Conservation (phyloP, 2,888 invertebrate genomes). For the Cyclophora punctaria region DNA sequence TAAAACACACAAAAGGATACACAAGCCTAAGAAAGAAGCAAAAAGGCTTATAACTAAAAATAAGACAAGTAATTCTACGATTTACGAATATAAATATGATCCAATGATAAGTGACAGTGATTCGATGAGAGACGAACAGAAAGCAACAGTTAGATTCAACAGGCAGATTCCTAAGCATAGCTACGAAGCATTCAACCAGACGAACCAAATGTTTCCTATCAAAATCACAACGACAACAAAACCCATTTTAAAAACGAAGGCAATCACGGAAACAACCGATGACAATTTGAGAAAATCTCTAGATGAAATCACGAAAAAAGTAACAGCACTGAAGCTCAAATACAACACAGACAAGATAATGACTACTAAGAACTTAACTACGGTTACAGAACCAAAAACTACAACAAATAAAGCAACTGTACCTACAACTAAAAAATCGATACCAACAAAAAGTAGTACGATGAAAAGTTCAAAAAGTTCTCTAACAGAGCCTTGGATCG, state of each 20-base stretch:
- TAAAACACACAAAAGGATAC: no score
- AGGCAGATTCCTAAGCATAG: background rate
- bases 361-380: no score
- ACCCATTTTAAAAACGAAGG: background rate
- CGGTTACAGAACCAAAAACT: no score
- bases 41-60: no score
- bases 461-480: no score
- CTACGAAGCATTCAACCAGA: background rate
- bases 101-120: no score
- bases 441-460: background rate
- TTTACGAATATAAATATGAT: no score
- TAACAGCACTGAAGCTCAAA: conserved; percentile 1
- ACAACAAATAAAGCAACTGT: background rate
- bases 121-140: no score
- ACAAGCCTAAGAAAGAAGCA: no score
- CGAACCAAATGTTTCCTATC: background rate
- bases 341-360: background rate
- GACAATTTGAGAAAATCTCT: conserved; percentile 1
- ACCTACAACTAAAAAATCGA: background rate
- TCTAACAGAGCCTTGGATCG: no score
- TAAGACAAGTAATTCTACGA: no score
- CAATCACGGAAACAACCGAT: no score
- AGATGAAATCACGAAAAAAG: conserved; percentile 2
- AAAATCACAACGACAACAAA: background rate
- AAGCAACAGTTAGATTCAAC: background rate